Percentiles rank a stretch among this genome's conserved stretches.
Conservation (phyloP, 2,113 vertebrate genomes). For the Protomyctophum bolini region DNA sequence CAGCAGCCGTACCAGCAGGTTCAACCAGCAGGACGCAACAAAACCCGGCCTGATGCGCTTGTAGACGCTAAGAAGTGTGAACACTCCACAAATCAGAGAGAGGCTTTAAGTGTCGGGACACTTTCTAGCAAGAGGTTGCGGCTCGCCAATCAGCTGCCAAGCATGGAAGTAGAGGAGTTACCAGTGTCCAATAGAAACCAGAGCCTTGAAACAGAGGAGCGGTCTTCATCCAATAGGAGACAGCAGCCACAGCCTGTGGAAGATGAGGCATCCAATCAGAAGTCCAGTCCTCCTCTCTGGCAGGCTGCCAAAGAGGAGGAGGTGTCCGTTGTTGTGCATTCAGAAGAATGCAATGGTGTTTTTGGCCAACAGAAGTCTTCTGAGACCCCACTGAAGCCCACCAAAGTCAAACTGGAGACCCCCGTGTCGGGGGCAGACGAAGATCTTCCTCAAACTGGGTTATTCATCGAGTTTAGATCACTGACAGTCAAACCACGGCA, state of each 20-base stretch:
- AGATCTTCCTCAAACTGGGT: slow-evolving; percentile 80
- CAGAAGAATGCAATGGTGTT: slow-evolving; percentile 38
- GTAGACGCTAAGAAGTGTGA: too few relatives aligned
- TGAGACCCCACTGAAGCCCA: slow-evolving; percentile 21
- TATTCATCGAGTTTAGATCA: slow-evolving; percentile 87
- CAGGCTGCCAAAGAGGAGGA: slow-evolving; percentile 54
- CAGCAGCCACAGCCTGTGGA: not conserved
- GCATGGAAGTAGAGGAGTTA: not conserved
- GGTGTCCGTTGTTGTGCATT: slow-evolving; percentile 60
- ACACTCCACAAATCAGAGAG: not conserved
- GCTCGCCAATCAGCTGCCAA: slow-evolving; percentile 7
- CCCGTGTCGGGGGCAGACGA: slow-evolving; percentile 65
- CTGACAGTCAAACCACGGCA: slow-evolving; percentile 75
- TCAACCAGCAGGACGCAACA: not conserved
- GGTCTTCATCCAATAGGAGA: slow-evolving; percentile 24
- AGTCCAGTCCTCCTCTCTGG: too few relatives aligned
- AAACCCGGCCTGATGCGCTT: not conserved
- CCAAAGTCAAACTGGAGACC: slow-evolving; percentile 57
- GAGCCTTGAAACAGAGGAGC: not conserved
- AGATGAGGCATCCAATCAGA: not conserved
- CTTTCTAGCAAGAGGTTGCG: slow-evolving; percentile 62
- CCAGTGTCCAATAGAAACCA: not conserved
- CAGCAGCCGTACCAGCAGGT: slow-evolving; percentile 18
- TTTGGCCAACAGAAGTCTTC: slow-evolving; percentile 1
- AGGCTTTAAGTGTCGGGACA: not conserved